Conservation (phyloP, 2,797 vertebrate genomes). For the Tokudaia muenninki region DNA sequence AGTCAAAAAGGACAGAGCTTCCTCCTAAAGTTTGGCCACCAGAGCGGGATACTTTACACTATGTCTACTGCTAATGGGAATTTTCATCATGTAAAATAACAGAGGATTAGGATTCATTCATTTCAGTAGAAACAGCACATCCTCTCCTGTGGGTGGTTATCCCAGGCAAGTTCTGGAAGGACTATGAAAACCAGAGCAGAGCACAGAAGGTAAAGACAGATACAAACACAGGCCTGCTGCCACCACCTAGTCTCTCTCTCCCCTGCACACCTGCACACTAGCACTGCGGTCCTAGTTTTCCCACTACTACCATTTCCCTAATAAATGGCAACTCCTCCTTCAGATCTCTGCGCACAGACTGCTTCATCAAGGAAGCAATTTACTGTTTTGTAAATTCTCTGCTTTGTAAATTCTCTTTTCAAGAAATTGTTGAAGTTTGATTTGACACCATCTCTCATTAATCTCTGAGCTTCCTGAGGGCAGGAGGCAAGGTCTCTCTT, state of each 20-base stretch:
- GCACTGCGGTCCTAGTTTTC: not conserved
- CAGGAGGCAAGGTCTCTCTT: not conserved
- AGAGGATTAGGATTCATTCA: constrained; percentile 36
- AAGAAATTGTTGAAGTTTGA: not conserved
- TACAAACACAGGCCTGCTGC: not conserved
- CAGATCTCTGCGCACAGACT: not conserved
- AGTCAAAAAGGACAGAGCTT: not conserved
- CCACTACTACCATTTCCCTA: not conserved
- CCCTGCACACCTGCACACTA: not conserved
- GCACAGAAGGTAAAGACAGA: not conserved
- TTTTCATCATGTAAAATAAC: constrained; percentile 14
- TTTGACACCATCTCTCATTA: not conserved
- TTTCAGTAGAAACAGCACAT: constrained; percentile 6
- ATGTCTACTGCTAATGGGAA: not conserved
- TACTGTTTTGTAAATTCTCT: not conserved
- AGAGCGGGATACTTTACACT: constrained; percentile 15
- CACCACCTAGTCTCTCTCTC: not conserved
- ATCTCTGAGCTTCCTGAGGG: not conserved
- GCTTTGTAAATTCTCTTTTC: not conserved
- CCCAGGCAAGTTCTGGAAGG: constrained; percentile 15
- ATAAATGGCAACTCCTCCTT: not conserved
- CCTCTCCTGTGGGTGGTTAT: not conserved
- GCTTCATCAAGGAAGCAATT: not conserved
- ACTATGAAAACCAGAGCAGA: not conserved
- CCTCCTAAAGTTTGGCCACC: not conserved